Conservation (phyloP, 2,888 invertebrate species). For the Mesopsocus fuscifrons region DNA sequence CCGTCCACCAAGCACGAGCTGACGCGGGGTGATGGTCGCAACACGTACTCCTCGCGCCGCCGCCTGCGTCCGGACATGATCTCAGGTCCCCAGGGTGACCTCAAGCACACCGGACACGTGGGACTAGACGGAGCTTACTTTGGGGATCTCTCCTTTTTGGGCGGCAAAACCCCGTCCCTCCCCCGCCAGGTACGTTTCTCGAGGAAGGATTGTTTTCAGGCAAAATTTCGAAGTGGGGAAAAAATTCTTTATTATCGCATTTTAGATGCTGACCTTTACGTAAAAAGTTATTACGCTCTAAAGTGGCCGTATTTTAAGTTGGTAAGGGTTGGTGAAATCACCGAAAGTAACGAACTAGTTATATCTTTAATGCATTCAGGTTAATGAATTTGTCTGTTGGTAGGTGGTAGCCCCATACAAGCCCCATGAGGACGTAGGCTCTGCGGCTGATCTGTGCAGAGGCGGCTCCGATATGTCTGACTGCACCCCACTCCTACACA, state of each 20-base stretch:
- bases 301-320: no score
- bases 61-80: constrained; percentile 78
- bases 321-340: no score
- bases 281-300: no score
- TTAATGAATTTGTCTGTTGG: no score
- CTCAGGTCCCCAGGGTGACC: constrained; percentile 88
- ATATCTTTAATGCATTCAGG: no score
- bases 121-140: constrained; percentile 95
- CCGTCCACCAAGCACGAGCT: neutral
- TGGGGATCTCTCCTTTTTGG: constrained; percentile 70
- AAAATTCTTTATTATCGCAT: neutral
- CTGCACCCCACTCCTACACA: constrained; percentile 23
- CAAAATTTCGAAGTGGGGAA: no score
- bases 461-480: constrained; percentile 20
- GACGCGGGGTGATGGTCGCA: constrained; percentile 33
- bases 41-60: constrained; percentile 30
- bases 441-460: neutral
- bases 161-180: constrained; percentile 28
- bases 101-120: constrained; percentile 91
- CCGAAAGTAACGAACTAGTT: no score
- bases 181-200: no score
- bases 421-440: constrained; percentile 50
- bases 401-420: constrained; percentile 78
- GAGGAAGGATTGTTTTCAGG: no score
- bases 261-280: no score